These are phyloP conservation scores for Galeruca laticollis DNA, from an alignment of 2,888 invertebrate genomes.

Conservation along the genomic window DNA sequence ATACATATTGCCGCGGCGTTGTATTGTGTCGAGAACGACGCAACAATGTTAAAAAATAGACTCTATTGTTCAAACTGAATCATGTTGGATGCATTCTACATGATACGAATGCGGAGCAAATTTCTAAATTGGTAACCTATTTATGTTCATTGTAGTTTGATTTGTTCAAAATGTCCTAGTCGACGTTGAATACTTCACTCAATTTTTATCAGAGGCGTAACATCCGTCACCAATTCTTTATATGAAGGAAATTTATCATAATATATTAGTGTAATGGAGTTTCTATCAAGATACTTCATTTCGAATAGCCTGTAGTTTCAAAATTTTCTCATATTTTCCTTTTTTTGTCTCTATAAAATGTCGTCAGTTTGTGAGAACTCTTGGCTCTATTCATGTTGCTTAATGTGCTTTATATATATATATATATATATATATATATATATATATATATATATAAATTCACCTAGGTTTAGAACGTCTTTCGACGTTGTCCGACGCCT, in stretches of 20 bases:
- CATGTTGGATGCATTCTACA: slow-evolving; percentile 47
- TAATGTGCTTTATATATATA: no score
- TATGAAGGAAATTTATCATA: neutral
- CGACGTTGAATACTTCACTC: neutral
- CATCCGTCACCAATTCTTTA: neutral
- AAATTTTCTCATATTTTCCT: no score
- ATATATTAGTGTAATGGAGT: no score
- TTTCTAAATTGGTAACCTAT: slow-evolving; percentile 46
- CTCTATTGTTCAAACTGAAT: slow-evolving; percentile 48
- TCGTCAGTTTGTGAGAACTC: no score
- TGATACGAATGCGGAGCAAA: slow-evolving; percentile 41
- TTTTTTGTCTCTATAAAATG: no score
- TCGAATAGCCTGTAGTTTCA: no score
- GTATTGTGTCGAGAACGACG: slow-evolving; percentile 24
- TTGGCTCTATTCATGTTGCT: no score
- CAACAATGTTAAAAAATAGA: slow-evolving; percentile 45
- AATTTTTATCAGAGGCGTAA: slow-evolving; percentile 24
- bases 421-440: no score
- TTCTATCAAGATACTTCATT: no score
- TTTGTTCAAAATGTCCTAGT: slow-evolving; percentile 38
- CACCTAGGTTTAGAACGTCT: no score
- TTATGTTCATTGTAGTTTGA: slow-evolving; percentile 44
- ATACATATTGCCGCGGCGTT: slow-evolving; percentile 16
- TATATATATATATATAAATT: no score
- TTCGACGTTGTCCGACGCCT: no score